A percentile compares a stretch with the other conserved stretches of the same genome.
These are phyloP conservation scores for Montifringilla adamsi DNA, from an alignment of 2,113 vertebrate genomes.

Conservation along the genomic window DNA sequence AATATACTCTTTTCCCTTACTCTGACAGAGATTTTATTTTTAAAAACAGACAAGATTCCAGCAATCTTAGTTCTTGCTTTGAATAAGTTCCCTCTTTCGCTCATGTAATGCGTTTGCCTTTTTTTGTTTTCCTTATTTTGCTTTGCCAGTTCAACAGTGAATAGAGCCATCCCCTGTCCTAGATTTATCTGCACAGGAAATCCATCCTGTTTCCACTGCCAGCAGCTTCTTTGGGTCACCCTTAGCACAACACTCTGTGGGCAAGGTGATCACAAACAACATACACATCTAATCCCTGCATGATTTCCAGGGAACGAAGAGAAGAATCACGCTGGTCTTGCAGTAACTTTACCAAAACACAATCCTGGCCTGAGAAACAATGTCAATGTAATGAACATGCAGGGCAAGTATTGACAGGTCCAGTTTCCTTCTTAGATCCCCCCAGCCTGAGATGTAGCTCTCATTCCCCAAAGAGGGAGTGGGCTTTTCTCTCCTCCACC, in stretches of 20 bases:
- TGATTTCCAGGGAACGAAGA: neutral
- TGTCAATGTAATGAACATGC: neutral
- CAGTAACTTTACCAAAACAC: neutral
- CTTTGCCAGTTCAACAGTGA: neutral
- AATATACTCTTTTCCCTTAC: neutral
- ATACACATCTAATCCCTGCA: neutral
- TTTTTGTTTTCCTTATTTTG: neutral
- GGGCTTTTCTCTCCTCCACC: neutral
- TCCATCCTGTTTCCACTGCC: neutral
- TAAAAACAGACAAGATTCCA: conserved; percentile 25
- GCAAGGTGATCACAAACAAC: neutral
- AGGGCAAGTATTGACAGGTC: neutral
- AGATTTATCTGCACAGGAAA: neutral
- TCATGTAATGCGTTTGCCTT: neutral
- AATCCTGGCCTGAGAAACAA: neutral
- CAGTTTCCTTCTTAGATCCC: neutral
- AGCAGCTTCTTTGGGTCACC: neutral
- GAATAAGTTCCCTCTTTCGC: conserved; percentile 15
- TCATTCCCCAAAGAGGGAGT: neutral
- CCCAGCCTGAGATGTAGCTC: neutral
- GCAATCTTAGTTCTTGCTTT: conserved; percentile 18
- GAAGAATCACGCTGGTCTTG: neutral
- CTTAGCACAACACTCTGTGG: neutral
- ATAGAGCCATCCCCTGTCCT: neutral
- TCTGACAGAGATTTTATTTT: conserved; percentile 44